A percentile compares a stretch with the other conserved stretches of the same genome.
Conservation (phyloP, 2,113 vertebrate genomes). For the Acanthisitta chloris region DNA sequence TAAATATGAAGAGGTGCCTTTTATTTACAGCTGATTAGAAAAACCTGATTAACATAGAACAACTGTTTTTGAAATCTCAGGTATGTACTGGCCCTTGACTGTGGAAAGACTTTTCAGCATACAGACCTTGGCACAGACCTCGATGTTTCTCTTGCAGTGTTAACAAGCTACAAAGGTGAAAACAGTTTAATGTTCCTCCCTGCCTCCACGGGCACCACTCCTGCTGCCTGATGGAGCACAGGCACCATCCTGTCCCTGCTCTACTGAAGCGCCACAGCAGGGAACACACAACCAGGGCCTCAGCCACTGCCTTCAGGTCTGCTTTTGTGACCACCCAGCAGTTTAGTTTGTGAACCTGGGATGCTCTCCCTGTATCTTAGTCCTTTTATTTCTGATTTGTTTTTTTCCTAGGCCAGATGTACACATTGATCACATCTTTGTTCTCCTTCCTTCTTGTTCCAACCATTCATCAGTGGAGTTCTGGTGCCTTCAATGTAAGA, state of each 20-base stretch:
- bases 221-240: too few species aligned
- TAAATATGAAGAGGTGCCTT: neutral
- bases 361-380: too few species aligned
- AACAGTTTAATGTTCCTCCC: accelerated
- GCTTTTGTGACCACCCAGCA: too few species aligned
- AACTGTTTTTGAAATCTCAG: neutral
- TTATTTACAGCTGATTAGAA: neutral
- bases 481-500: too few species aligned
- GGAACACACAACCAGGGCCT: accelerated
- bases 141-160: accelerated
- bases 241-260: accelerated
- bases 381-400: too few species aligned
- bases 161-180: neutral
- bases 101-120: neutral
- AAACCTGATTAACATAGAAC: neutral
- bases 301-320: too few species aligned
- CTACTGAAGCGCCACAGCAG: accelerated
- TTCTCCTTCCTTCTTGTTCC: too few species aligned
- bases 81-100: accelerated
- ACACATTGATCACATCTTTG: too few species aligned
- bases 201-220: neutral
- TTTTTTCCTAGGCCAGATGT: too few species aligned
- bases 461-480: too few species aligned
- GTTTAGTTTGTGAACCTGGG: too few species aligned
- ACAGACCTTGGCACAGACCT: neutral